Evolutionary conservation across 2,888 invertebrate genomes (phyloP), one percentile per base, ranked within the genome.

Genomic region (Drosophila trichaetosa): DNA sequence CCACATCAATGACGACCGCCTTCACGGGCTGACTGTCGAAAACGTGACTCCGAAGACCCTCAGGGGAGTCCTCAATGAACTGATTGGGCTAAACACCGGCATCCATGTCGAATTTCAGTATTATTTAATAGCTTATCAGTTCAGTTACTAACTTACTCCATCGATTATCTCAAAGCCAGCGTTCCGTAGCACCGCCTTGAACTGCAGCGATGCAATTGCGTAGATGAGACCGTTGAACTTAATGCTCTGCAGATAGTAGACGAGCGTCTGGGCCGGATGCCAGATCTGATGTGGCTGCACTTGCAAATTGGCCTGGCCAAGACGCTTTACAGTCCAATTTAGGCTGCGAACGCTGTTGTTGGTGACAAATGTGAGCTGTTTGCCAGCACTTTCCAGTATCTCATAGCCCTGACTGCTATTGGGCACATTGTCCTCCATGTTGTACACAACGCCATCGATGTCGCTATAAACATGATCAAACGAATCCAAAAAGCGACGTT

Each of bases 401-500:
- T 75, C 80, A 51, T 93, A 87, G 0, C 93, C 91, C 2, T 93
- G 91, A 0, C 87, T 60, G 1, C 93, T 90, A 8, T 87, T 82
- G 0, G 93, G 93, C 11, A 92, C 81, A 6, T 90, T 83, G 0
- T 83, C 68, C 0, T 85, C 71, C 36, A 91, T 0, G 49, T 79
- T 81, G 93, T 93, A 94, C 13, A 94, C 58, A 0, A 94, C 94
- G 59, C 94, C 95, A 91, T 95, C 95, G 85, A 95, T 95, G 83
- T 95, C 95, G 27, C 94, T 94, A 65, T 95, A 91, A 51, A 95
- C 94, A 58, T 92, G 93, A 81, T 95, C 95, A 74, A 95, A 94
- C 11, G 94, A 94, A 38, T 93, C 88, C 2, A 95, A 36, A 73
- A 94, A 94, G 54, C 79, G 67, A 8, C 73, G 74, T 57, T 92